Evolutionary conservation across 1,140 invertebrate species (phyloP).

Genomic region (Dryas iulia): DNA sequence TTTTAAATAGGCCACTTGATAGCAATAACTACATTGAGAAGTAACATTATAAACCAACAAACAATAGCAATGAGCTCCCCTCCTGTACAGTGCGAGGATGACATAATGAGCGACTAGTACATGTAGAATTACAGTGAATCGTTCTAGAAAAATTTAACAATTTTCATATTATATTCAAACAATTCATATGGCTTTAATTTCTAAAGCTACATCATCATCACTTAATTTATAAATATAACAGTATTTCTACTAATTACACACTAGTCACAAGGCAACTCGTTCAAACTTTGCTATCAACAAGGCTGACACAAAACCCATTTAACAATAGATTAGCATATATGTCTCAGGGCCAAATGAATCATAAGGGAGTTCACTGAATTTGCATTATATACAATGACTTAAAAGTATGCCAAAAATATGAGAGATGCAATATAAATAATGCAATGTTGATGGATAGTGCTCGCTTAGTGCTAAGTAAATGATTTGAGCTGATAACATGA

Average conservation of each 20-base stretch:
- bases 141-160: background rate
- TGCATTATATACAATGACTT: slow-evolving; percentile 76
- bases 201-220: background rate
- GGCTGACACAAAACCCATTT: background rate
- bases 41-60: slow-evolving; percentile 58
- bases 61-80: slow-evolving; percentile 26
- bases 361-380: slow-evolving; percentile 35
- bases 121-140: background rate
- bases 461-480: slow-evolving; percentile 70
- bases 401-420: slow-evolving; percentile 62
- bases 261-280: background rate
- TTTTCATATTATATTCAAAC: background rate
- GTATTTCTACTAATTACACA: background rate
- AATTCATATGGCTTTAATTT: background rate
- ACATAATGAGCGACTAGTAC: background rate
- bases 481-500: slow-evolving; percentile 73
- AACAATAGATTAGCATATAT: background rate
- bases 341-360: slow-evolving; percentile 9
- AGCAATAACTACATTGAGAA: slow-evolving; percentile 54
- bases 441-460: slow-evolving; percentile 65
- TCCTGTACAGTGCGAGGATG: background rate
- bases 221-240: background rate
- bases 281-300: background rate
- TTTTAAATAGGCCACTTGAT: slow-evolving; percentile 68
- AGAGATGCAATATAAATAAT: slow-evolving; percentile 69